These are phyloP conservation scores for Bombyx mandarina DNA, from an alignment of 1,140 invertebrate species.

Conservation along the genomic window DNA sequence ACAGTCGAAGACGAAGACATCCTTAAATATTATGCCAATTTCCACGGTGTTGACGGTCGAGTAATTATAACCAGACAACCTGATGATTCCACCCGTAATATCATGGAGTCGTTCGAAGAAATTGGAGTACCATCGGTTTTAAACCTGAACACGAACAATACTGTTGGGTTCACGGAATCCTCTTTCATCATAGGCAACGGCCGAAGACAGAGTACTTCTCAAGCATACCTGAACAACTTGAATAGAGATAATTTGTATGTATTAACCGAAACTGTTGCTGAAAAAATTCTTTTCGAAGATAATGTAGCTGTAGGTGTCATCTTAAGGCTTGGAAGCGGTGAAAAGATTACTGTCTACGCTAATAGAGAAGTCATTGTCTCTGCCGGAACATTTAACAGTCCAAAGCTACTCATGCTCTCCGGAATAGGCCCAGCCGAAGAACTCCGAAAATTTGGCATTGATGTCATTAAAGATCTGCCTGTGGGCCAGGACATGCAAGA, in stretches of 20 bases:
- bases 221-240: constrained; percentile 2
- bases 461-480: constrained; percentile 4
- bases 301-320: constrained; percentile 5
- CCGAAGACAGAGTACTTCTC: constrained; percentile 7
- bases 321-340: neutral
- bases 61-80: constrained; percentile 6
- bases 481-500: constrained; percentile 6
- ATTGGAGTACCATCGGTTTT: neutral
- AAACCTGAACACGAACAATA: constrained; percentile 4
- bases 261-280: constrained; percentile 1
- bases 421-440: constrained; percentile 8
- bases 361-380: constrained; percentile 11
- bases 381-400: constrained; percentile 9
- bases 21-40: constrained; percentile 1
- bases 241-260: constrained; percentile 9
- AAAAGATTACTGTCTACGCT: constrained; percentile 5
- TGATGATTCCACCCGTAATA: neutral
- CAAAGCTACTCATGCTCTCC: constrained; percentile 10
- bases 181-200: constrained; percentile 4
- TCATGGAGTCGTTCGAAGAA: constrained; percentile 7
- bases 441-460: constrained; percentile 4
- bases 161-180: constrained; percentile 6
- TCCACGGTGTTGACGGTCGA: constrained; percentile 8
- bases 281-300: constrained; percentile 10
- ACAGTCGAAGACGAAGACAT: constrained; percentile 9